phyloP scores from a whole-genome alignment of 2,888 invertebrate genomes.

The Trissolcus japonicus region DNA sequence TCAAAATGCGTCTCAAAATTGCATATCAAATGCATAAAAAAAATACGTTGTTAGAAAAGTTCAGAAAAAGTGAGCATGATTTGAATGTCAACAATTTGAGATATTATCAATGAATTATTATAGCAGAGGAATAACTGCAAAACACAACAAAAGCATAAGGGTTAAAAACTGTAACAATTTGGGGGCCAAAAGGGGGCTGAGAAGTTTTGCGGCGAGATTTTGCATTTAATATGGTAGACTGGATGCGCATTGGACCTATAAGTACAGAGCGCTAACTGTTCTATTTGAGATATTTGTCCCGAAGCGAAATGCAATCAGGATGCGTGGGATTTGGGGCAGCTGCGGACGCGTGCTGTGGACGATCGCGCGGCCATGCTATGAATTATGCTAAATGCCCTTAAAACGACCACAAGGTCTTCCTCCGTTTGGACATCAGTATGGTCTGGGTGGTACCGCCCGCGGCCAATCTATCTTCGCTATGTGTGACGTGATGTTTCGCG shows the following conservation, averaged over 20 bases:
- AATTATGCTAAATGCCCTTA: conserved; percentile 56
- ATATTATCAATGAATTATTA: too few relatives aligned
- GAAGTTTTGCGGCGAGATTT: too few relatives aligned
- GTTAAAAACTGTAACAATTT: too few relatives aligned
- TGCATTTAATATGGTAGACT: neutral
- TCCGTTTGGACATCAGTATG: conserved; percentile 39
- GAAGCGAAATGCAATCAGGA: conserved; percentile 67
- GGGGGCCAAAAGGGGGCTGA: too few relatives aligned
- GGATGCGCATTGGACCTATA: conserved; percentile 18
- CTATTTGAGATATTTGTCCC: conserved; percentile 64
- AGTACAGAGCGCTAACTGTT: conserved; percentile 57
- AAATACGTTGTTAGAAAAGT: too few relatives aligned
- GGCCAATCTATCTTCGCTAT: conserved; percentile 46
- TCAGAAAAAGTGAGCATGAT: too few relatives aligned
- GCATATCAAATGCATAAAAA: too few relatives aligned
- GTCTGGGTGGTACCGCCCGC: conserved; percentile 46
- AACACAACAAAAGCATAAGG: too few relatives aligned
- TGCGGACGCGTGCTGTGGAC: conserved; percentile 68
- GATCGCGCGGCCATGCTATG: conserved; percentile 52
- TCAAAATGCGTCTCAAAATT: too few relatives aligned
- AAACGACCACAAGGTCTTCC: conserved; percentile 55
- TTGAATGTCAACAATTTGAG: too few relatives aligned
- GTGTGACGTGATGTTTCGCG: conserved; percentile 42
- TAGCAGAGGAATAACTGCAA: too few relatives aligned
- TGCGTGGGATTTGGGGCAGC: conserved; percentile 72